Conservation (phyloP, 2,797 vertebrate species). For the Siniperca obscura region DNA sequence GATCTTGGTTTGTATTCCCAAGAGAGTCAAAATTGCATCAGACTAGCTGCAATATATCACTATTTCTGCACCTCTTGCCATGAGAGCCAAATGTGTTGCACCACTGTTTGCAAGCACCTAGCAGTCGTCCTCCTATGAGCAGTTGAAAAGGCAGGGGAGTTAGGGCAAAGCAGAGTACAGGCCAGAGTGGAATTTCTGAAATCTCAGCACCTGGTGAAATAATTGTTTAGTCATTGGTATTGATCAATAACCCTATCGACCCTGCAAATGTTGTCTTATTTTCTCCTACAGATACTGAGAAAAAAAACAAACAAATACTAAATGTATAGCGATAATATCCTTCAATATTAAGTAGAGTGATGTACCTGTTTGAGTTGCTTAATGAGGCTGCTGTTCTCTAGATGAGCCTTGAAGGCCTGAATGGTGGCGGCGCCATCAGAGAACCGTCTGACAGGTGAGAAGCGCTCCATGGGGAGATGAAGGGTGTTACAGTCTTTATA, state of each 20-base stretch:
- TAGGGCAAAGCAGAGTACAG: background rate
- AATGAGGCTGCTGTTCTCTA: constrained; percentile 96
- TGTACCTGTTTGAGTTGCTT: constrained; percentile 97
- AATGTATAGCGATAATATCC: background rate
- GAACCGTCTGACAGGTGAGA: constrained; percentile 97
- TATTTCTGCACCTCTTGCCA: constrained; percentile 4
- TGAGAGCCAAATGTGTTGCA: constrained; percentile 18
- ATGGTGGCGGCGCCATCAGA: constrained; percentile 97
- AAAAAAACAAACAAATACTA: background rate
- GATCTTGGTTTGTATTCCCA: background rate
- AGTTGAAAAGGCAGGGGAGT: background rate
- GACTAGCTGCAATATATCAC: background rate
- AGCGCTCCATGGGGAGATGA: constrained; percentile 98
- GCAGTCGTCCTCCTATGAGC: background rate
- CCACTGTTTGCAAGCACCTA: background rate
- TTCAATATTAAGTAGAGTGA: background rate
- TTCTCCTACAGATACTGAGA: background rate
- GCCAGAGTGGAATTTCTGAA: background rate
- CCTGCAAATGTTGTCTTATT: background rate
- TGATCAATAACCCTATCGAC: background rate
- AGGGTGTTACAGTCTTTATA: constrained; percentile 99
- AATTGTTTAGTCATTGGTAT: background rate
- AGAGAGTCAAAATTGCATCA: constrained; percentile 23
- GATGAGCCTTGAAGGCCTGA: constrained; percentile 97
- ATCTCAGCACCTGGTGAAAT: constrained; percentile 3